Evolutionary conservation across 2,888 invertebrate species (phyloP), one percentile per base, ranked within the genome.

Genomic region (Aplocera efformata): DNA sequence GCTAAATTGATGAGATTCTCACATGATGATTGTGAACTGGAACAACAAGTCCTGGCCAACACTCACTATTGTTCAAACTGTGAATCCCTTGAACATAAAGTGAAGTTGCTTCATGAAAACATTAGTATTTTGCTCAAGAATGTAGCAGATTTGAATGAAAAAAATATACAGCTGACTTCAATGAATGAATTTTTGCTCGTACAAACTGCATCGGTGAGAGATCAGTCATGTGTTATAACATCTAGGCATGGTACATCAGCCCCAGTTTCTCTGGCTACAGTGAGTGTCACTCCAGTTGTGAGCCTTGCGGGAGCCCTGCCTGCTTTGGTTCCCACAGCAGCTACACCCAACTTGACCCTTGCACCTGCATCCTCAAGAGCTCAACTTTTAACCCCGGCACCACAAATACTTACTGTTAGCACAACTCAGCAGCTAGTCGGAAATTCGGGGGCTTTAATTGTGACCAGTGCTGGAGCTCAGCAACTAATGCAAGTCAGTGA

Each of bases 401-500:
- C 85, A 21, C 88, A 88, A 63, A 70, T 88, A 47, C 68, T 88
- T 1, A 83, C 86, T 42, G 88, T 88, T 5, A 88, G 88, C 53
- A 88, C 86, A 33, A 88, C 88, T 42, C 88, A 88, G 53, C 88
- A 88, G 50, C 67, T 88, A 10, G 71, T 88, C 42, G 85, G 86
- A 1, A 88, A 86, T 53, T 88, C 88, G 35, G 88, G 88, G 28
- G 74, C 88, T 7, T 66, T 88, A 11, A 88, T 88, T 53, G 86
- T 88, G 2, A 88, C 88, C 21, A 88, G 88, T 74, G 88, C 88
- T 46, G 88, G 88, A 42, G 86, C 82, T 1, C 88, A 88, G 46
- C 88, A 88, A 59, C 55, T 88, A 3, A 86, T 88, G 88, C 88
- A 88, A 77, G 88, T 88, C 8, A 86, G 88, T 71, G 88, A 88